Conservation (phyloP, 1,140 invertebrate species). For the Bombyx mori region DNA sequence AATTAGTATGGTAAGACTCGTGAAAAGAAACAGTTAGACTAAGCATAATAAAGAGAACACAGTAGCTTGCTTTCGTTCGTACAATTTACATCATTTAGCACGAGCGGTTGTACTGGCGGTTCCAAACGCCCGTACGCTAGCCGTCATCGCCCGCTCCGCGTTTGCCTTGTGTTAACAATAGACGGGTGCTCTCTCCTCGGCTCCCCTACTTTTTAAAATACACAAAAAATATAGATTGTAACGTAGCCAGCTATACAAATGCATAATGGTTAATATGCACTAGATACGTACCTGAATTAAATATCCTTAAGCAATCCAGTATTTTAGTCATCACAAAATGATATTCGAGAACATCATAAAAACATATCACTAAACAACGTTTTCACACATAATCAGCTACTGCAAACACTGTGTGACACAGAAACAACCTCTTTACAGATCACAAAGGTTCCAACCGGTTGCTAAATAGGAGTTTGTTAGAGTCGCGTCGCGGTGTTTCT, state of each 20-base stretch:
- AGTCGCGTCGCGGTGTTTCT: conserved; percentile 31
- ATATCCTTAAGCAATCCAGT: conserved; percentile 39
- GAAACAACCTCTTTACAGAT: conserved; percentile 28
- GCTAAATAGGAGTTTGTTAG: conserved; percentile 37
- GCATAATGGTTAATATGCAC: background rate
- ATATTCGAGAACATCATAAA: conserved; percentile 12
- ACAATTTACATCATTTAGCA: too few species aligned
- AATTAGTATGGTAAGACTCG: too few species aligned
- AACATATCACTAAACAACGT: conserved; percentile 26
- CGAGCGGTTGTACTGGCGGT: too few species aligned
- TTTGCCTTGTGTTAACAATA: conserved; percentile 50
- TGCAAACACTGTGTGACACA: conserved; percentile 31
- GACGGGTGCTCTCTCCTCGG: conserved; percentile 44
- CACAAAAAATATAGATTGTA: too few species aligned
- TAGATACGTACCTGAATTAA: conserved; percentile 34
- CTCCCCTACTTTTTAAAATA: conserved; percentile 38
- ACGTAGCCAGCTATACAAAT: too few species aligned
- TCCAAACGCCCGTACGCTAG: too few species aligned
- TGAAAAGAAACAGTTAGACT: too few species aligned
- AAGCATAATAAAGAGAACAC: too few species aligned
- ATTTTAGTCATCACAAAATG: conserved; percentile 32
- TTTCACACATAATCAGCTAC: conserved; percentile 24
- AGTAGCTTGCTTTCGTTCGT: too few species aligned
- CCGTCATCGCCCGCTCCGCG: conserved; percentile 10
- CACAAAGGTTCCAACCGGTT: conserved; percentile 48